Evolutionary conservation across 2,797 vertebrate genomes (phyloP).

Genomic region (Coregonus suidteri): DNA sequence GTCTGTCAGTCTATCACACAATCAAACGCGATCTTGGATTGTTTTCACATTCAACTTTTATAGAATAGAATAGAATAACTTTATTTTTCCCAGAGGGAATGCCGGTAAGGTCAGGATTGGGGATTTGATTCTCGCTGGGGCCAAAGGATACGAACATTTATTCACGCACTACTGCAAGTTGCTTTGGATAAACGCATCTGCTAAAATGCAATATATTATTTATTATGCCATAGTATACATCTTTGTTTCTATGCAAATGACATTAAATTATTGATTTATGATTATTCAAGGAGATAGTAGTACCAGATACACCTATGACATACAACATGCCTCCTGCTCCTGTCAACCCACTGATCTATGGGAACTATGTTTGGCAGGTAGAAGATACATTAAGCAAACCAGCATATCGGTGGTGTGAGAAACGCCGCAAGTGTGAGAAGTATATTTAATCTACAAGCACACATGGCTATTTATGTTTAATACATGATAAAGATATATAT

Average conservation of each 20-base stretch:
- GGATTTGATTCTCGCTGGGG: no score
- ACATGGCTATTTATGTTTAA: neutral
- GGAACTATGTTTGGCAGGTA: neutral
- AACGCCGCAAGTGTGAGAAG: slow-evolving; percentile 17
- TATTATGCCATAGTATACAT: no score
- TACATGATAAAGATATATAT: neutral
- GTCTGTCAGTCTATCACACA: no score
- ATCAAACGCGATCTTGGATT: no score
- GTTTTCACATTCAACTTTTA: no score
- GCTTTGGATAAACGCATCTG: no score
- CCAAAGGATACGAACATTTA: no score
- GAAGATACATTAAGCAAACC: neutral
- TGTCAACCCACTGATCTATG: slow-evolving; percentile 5
- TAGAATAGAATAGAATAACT: no score
- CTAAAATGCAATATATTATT: no score
- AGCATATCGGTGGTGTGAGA: slow-evolving; percentile 16
- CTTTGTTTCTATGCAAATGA: neutral
- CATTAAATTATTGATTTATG: neutral
- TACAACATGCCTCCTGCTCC: neutral
- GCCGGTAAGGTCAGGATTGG: no score
- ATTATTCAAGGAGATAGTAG: neutral
- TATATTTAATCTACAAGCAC: neutral
- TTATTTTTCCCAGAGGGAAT: no score
- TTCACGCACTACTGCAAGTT: no score
- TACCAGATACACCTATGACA: neutral